Evolutionary conservation across 2,797 vertebrate genomes (phyloP), one percentile per base, ranked within the genome.

Genomic region (Sebastes steindachneri): DNA sequence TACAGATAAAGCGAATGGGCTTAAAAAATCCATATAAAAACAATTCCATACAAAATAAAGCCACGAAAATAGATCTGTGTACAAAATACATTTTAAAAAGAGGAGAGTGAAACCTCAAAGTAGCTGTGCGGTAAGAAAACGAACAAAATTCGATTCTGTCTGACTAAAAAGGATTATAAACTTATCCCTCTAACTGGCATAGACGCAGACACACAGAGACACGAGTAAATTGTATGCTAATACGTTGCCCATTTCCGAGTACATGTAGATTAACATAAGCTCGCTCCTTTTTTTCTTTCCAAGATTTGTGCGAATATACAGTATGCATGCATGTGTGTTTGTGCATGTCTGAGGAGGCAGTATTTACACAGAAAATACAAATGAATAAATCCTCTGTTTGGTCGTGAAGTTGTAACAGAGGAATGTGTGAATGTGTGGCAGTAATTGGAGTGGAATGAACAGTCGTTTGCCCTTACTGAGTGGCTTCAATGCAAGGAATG

Each of bases 51-150:
- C 54, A 95, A 95, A 93, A 92, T 60, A 41, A 91, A 89, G 68
- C 75, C 86, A 92, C 77, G 92, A 95, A 95, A 95, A 94, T 95
- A 95, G 73, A 94, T 91, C 82, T 94, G 87, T 89, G 65, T 94
- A 93, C 7, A 95, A 94, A 95, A 93, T 85, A 88, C 68, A 83
- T 91, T 66, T 89, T 86, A 77, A 90, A 91, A 92, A 89, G 80
- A 69, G 64, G 64, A 77, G 45, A 68, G 76, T 60, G 74, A 85
- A 90, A 89, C 59, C 3, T 86, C 45, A 75, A 79, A 75, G 66
- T 75, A 75, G 67, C 73, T 90, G 73, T 90, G 83, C 80, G 85
- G 80, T 82, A 59, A 54, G 74, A 87, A 79, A 84, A 71, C 37
- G 41, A 76, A 63, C 21, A 80, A 67, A 75, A 70, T 53, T 54